These are phyloP conservation scores for Poecilus cupreus DNA, from an alignment of 2,888 invertebrate genomes.

Conservation along the genomic window DNA sequence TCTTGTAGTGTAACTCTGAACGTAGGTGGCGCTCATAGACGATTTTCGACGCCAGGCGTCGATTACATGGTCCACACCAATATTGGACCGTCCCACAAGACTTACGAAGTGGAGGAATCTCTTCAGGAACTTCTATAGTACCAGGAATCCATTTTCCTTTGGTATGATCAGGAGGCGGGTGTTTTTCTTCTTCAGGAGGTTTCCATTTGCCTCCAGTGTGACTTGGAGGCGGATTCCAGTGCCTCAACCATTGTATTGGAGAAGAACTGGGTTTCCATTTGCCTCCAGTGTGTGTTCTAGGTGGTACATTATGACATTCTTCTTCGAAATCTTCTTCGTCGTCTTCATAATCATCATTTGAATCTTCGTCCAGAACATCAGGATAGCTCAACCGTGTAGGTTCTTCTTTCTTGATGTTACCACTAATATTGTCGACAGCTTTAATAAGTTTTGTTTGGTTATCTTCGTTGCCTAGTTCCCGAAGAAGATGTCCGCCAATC, in stretches of 20 bases:
- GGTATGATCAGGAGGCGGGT: slow-evolving; percentile 82
- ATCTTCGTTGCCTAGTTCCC: slow-evolving; percentile 76
- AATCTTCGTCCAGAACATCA: slow-evolving; percentile 75
- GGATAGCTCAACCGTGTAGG: slow-evolving; percentile 70
- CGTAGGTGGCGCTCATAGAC: slow-evolving; percentile 86
- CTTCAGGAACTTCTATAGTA: slow-evolving; percentile 4
- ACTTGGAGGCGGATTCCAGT: slow-evolving; percentile 76
- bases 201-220: slow-evolving; percentile 82
- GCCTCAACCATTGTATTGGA: slow-evolving; percentile 69
- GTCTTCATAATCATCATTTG: slow-evolving; percentile 73
- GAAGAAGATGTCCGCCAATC: slow-evolving; percentile 78
- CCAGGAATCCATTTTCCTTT: slow-evolving; percentile 90
- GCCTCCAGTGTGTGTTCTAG: slow-evolving; percentile 78
- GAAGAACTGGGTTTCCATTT: slow-evolving; percentile 82
- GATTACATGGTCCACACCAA: slow-evolving; percentile 88
- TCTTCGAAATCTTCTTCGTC: slow-evolving; percentile 73
- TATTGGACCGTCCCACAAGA: slow-evolving; percentile 76
- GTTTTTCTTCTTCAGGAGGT: slow-evolving; percentile 71
- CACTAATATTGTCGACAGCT: slow-evolving; percentile 79
- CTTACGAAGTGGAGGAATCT: slow-evolving; percentile 69
- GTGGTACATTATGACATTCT: slow-evolving; percentile 73
- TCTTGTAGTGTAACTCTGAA: slow-evolving; percentile 82
- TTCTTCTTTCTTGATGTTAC: slow-evolving; percentile 75
- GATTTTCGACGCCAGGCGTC: slow-evolving; percentile 82
- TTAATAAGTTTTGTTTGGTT: slow-evolving; percentile 79